Evolutionary conservation across 2,888 invertebrate species (phyloP).

Genomic region (Mechanitis messenoides): DNA sequence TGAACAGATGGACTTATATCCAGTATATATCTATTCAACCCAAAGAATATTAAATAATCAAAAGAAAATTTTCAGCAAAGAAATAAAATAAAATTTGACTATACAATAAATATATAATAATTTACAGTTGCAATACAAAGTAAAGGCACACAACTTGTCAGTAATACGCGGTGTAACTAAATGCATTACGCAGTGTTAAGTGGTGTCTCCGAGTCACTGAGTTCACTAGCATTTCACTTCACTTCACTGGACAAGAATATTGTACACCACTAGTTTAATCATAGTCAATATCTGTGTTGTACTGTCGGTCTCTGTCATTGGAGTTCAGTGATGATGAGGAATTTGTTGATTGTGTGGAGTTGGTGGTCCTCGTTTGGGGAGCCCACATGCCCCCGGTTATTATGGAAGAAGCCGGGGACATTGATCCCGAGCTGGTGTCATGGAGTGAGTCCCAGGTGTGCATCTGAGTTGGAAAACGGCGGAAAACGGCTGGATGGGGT

Average conservation of each 20-base stretch:
- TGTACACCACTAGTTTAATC: slow-evolving; percentile 42
- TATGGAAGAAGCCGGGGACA: slow-evolving; percentile 33
- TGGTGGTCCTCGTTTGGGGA: slow-evolving; percentile 38
- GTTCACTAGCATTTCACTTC: slow-evolving; percentile 10
- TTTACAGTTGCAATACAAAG: slow-evolving; percentile 25
- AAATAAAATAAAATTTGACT: slow-evolving; percentile 9
- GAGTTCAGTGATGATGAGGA: slow-evolving; percentile 35
- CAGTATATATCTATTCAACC: slow-evolving; percentile 7
- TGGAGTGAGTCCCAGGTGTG: slow-evolving; percentile 33
- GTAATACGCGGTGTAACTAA: slow-evolving; percentile 8
- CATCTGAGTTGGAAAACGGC: slow-evolving; percentile 21
- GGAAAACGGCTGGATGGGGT: slow-evolving; percentile 20
- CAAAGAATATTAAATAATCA: slow-evolving; percentile 12
- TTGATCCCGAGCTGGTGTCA: slow-evolving; percentile 31
- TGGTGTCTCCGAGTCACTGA: not conserved
- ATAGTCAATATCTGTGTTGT: slow-evolving; percentile 72
- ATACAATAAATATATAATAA: slow-evolving; percentile 17
- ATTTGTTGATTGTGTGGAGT: slow-evolving; percentile 34
- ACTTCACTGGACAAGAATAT: slow-evolving; percentile 11
- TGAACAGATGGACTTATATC: slow-evolving; percentile 6
- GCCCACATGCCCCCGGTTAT: slow-evolving; percentile 43
- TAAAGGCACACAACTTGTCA: slow-evolving; percentile 22
- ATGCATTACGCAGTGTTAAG: slow-evolving; percentile 1
- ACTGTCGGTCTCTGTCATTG: slow-evolving; percentile 48
- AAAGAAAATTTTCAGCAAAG: slow-evolving; percentile 14